A percentile compares a stretch with the other conserved stretches of the same genome.
Conservation (phyloP, 2,113 vertebrate genomes). For the Raja brachyura region DNA sequence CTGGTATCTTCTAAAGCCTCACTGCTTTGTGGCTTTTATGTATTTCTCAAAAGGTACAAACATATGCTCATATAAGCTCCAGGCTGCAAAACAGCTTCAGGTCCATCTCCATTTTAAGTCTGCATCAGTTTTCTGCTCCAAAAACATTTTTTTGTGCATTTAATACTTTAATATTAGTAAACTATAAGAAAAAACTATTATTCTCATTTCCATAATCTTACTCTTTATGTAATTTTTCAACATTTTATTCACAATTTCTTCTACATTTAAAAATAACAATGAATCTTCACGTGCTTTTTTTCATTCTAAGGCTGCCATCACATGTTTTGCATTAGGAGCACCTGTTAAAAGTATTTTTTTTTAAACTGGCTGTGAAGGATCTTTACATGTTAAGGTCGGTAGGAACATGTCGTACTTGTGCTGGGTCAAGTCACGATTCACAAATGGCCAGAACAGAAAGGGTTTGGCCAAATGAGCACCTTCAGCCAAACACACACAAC, state of each 20-base stretch:
- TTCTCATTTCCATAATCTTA: background rate
- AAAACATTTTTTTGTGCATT: background rate
- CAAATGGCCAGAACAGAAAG: background rate
- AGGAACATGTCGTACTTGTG: background rate
- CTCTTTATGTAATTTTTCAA: background rate
- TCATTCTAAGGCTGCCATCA: background rate
- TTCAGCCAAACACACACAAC: background rate
- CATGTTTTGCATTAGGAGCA: background rate
- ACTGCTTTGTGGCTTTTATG: no score
- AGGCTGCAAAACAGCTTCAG: background rate
- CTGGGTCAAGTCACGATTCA: background rate
- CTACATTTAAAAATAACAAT: background rate
- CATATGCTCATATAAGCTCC: background rate
- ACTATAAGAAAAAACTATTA: background rate
- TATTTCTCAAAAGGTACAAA: background rate
- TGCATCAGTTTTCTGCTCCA: no score
- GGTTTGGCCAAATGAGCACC: background rate
- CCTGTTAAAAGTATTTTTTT: background rate
- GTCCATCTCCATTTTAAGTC: background rate
- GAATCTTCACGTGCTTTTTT: background rate
- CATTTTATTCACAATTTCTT: background rate
- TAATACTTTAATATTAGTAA: background rate
- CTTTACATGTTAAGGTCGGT: background rate
- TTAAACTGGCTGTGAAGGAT: background rate
- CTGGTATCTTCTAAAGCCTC: slow-evolving; percentile 8